These are phyloP conservation scores for Gymnobelideus leadbeateri DNA, from an alignment of 2,113 vertebrate genomes.

Conservation along the genomic window DNA sequence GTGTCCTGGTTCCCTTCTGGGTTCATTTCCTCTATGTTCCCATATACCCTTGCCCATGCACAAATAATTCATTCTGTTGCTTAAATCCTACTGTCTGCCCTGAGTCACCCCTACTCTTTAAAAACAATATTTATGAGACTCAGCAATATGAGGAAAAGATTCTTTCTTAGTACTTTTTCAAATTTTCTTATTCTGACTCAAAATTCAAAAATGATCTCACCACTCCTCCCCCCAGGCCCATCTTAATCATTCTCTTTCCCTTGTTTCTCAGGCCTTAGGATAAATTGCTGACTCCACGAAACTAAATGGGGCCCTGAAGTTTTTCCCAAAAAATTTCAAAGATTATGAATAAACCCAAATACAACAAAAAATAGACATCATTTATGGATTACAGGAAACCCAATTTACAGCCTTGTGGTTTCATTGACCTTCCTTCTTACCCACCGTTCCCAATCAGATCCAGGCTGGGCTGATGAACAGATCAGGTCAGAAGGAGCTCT, in stretches of 20 bases:
- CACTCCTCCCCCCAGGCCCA: neutral
- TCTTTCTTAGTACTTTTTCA: neutral
- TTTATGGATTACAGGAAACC: neutral
- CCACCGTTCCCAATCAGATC: neutral
- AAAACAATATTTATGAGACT: neutral
- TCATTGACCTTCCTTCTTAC: neutral
- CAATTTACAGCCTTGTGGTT: neutral
- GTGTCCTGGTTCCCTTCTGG: slow-evolving; percentile 5
- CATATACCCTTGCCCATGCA: slow-evolving; percentile 17
- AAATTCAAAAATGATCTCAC: neutral
- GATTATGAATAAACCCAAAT: neutral
- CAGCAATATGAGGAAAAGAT: neutral
- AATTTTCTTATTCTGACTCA: neutral
- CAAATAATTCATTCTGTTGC: slow-evolving; percentile 1
- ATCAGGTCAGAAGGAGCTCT: neutral
- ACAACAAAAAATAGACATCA: neutral
- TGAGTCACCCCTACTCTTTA: neutral
- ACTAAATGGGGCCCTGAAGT: neutral
- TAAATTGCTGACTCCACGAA: neutral
- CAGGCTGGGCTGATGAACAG: neutral
- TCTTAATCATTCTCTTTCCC: neutral
- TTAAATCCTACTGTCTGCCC: neutral
- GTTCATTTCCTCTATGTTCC: slow-evolving; percentile 25
- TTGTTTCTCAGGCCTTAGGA: neutral
- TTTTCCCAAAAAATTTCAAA: neutral